Evolutionary conservation across 2,888 invertebrate genomes (phyloP), one percentile per base, ranked within the genome.

Genomic region (Caenorhabditis sp.): DNA sequence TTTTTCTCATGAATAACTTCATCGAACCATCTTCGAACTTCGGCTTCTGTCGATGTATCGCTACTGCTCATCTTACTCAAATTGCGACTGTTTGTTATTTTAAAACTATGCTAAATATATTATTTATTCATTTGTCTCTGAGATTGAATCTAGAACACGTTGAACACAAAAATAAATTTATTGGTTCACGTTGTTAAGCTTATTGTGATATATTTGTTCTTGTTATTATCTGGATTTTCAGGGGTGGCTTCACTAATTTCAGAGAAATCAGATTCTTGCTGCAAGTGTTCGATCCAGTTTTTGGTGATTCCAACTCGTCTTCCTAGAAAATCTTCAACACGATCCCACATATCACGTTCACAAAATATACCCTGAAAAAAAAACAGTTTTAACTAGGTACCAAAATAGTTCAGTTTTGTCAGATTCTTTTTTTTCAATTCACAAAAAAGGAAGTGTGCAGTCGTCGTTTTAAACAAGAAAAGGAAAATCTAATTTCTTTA

Each of bases 321-420:
- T 5, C 70, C 67, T 17, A 78, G 43, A 50, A 78, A 78, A 17
- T 59, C 54, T 26, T 70, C 69, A 21, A 76, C 76, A 12, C 61
- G 49, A 49, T 78, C 78, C 78, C 78, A 78, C 70, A 72, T 73
- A 21, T 66, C 65, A 0, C 78, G 76, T 53, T 78, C 70, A 38
- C 70, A 72, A 62, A 76, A 76, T 43, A 76, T 67, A n/a, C 70
- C 67, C 70, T 63, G 63, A 14, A 63, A 60, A 3, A 43, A 59
- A 1, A 38, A 7, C 8, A 3, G 36, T 21, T 21, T 14, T 27
- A n/a, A n/a, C n/a, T n/a, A n/a, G n/a, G n/a, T n/a, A n/a, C n/a
- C n/a, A n/a, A n/a, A n/a, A n/a, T n/a, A n/a, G n/a, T n/a, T n/a
- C n/a, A n/a, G n/a, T n/a, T n/a, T n/a, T n/a, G n/a, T n/a, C n/a